Base-by-base conservation (phyloP, 2,113 vertebrate species). In the Alligator mississippiensis region DNA sequence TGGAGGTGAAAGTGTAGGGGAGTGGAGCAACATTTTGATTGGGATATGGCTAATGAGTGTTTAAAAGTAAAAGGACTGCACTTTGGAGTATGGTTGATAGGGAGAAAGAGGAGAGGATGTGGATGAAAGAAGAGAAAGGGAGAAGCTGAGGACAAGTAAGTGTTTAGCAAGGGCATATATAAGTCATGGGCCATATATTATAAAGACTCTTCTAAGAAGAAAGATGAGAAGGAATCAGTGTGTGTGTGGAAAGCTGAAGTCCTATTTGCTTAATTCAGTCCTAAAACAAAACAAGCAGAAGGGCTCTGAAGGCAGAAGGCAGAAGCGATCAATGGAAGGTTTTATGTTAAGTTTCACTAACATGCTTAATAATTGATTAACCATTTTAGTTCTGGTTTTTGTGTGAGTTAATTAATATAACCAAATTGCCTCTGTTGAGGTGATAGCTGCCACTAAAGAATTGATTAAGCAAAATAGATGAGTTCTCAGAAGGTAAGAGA, bases 91-190 rank as follows among this genome's bases (percentile, higher is more conserved):
- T n/a, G 4, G 4, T 1, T 54, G 3, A 4, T 86, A 81, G 6
- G 16, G 9, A 81, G 59, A 70, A 30, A 80, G 47, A n/a, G 61
- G 0, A 63, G 11, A 21, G n/a, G 12, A 84, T 38, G 0, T 0
- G 0, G 0, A 24, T 62, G 60, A 59, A 6, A 68, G n/a, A 82
- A 88, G 89, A 79, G 1, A 63, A 17, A 57, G 0, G 25, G 54
- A 85, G 30, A 34, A 34, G 19, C 68, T 4, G n/a, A 30, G 12
- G 10, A 70, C 6, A 34, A 34, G 18, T 34, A 34, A 70, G 68
- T 34, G 68, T 10, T 70, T 34, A 19, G 68, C 30, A 68, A 18
- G 18, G 68, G 18, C 17, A 18, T 34, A 11, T 34, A 19, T 70
- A 70, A 18, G 66, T 17, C 18, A 66, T 16, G n/a, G 22, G 30